Evolutionary conservation across 2,797 vertebrate species (phyloP), one percentile per base, ranked within the genome.

Genomic region (Kryptopterus vitreolus): DNA sequence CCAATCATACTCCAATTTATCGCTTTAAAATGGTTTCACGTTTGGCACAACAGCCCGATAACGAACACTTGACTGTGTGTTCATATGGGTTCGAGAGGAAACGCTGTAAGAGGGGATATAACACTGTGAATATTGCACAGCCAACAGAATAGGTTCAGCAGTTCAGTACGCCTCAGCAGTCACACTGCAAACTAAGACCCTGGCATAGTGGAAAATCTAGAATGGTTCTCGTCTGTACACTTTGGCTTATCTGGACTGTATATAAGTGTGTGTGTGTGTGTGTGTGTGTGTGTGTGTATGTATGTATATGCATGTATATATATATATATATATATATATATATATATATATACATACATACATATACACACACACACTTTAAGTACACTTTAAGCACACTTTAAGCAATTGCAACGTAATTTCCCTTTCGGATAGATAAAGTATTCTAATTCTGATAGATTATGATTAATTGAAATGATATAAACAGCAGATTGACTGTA

Each of bases 121-220:
- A 70, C 24, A 29, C 26, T 50, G 11, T 43, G 9, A 7, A 50
- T 52, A 70, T 31, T 70, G 68, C 46, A 70, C 46, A 70, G 68
- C 46, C 24, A 52, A 52, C 26, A 70, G 24, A 70, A 70, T n/a
- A 70, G 46, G 16, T 70, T 74, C 24, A 58, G 15, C 53, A 58
- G 71, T 58, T 74, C n/a, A 26, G 71, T 58, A 26, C 24, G 22
- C 15, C 79, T 76, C 72, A 80, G 62, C 72, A 68, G 26, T 50
- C 72, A 58, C 62, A 50, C 62, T 81, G 79, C 72, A 81, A 76
- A 50, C 71, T 68, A 52, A 68, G 62, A 68, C 63, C 59, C 52
- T 50, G 29, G 20, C n/a, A 38, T 68, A 26, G 24, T 57, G 57
- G 6, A 74, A 26, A 31, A 50, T 66, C 50, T 74, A 55, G 35